A percentile compares a stretch with the other conserved stretches of the same genome.
Evolutionary conservation across 2,113 vertebrate species (phyloP).

Genomic region (Corydoras maculifer): DNA sequence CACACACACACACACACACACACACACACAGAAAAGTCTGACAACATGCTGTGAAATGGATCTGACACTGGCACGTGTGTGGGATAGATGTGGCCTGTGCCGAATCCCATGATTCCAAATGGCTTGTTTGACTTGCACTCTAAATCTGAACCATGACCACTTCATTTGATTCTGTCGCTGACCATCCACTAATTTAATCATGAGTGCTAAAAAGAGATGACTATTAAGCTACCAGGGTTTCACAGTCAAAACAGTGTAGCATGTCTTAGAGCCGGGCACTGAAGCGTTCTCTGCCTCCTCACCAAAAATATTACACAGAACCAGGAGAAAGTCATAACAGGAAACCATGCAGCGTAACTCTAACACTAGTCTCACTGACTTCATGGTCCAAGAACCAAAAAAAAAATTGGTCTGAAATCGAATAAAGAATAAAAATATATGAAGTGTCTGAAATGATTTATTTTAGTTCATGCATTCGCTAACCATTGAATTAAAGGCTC

Average conservation of each 20-base stretch:
- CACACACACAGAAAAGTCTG: slow-evolving; percentile 45
- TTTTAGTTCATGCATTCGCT: no score
- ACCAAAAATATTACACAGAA: background rate
- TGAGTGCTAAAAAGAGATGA: no score
- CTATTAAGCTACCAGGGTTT: background rate
- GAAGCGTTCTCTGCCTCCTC: background rate
- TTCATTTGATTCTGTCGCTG: background rate
- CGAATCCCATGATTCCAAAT: slow-evolving; percentile 4
- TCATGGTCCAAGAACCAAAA: no score
- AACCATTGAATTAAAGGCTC: no score
- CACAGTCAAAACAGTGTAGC: slow-evolving; percentile 18
- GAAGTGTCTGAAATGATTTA: no score
- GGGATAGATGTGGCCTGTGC: slow-evolving; percentile 15
- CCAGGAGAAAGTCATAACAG: slow-evolving; percentile 18
- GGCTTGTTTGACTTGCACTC: background rate
- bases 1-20: no score
- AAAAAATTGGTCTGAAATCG: no score
- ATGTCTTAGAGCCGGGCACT: slow-evolving; percentile 2
- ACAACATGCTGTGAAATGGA: slow-evolving; percentile 68
- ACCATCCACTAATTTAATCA: no score
- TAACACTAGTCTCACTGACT: no score
- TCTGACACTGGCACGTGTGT: slow-evolving; percentile 53
- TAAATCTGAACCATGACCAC: background rate
- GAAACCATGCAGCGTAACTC: slow-evolving; percentile 5
- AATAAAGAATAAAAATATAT: no score